Evolutionary conservation across 2,888 invertebrate species (phyloP).

Genomic region (Muscina levida): DNA sequence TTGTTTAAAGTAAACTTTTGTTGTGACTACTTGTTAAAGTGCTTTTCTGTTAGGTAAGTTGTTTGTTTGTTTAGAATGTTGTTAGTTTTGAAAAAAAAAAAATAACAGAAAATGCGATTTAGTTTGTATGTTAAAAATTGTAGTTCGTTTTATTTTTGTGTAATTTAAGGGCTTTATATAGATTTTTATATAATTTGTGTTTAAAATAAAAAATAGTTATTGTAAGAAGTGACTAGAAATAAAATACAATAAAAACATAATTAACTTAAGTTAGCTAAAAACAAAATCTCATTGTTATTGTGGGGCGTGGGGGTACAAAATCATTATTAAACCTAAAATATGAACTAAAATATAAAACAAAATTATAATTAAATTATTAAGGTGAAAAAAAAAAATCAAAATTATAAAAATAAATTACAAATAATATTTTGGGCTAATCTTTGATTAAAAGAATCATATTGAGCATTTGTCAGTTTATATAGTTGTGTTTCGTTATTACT

Average conservation of each 20-base stretch:
- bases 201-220: conserved; percentile 36
- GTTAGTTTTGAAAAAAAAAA: conserved; percentile 36
- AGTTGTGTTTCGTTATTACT: conserved; percentile 3
- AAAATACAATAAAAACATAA: conserved; percentile 61
- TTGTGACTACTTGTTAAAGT: conserved; percentile 8
- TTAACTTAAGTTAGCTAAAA: conserved; percentile 50
- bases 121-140: conserved; percentile 51
- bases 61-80: conserved; percentile 1
- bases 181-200: conserved; percentile 24
- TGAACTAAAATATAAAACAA: conserved; percentile 35
- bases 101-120: conserved; percentile 23
- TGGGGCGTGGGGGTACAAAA: not conserved
- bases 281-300: conserved; percentile 46
- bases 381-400: too few species aligned
- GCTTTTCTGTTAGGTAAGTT: not conserved
- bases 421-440: conserved; percentile 64
- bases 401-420: conserved; percentile 42
- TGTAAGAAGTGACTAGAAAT: conserved; percentile 64
- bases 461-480: conserved; percentile 55
- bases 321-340: not conserved
- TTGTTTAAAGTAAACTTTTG: not conserved
- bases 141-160: conserved; percentile 46
- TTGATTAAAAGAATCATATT: conserved; percentile 58
- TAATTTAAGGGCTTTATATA: conserved; percentile 15
- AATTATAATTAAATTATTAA: conserved; percentile 44